Evolutionary conservation across 2,797 vertebrate genomes (phyloP), one percentile per base, ranked within the genome.

Genomic region (Vultur gryphus): DNA sequence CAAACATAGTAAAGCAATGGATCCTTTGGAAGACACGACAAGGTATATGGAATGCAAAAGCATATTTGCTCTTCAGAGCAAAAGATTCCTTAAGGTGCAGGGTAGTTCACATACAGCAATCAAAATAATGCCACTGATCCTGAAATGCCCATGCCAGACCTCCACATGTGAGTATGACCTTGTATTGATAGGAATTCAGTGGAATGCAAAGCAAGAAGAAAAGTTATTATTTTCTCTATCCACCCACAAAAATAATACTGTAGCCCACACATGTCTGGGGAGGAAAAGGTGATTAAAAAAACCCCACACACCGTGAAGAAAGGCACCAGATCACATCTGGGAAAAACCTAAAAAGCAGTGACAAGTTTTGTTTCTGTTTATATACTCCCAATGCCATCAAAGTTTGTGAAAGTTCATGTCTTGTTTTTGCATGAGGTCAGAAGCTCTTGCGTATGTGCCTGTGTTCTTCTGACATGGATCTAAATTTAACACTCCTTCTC

Each of bases 91-190:
- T 39, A 15, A n/a, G 24, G 35, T 54, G 9, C 13, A 29, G 18
- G 12, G 33, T 26, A 31, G 24, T 39, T 67, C 16, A 18, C 6
- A 2, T 16, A 7, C 4, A 11, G 39, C 11, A 51, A 23, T 11
- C 31, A n/a, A n/a, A 48, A 33, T 19, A 11, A 43, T 11, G 11
- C 23, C 19, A 5, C n/a, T 26, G 29, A 26, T 46, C 16, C 70
- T 16, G 13, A 58, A 39, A 21, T 25, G 33, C 15, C 23, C 1
- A 2, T 26, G 37, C 51, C 55, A 41, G 51, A 8, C 21, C 13
- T 31, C 10, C 21, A 2, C 7, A 0, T 3, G 0, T 0, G 2
- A n/a, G 5, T 8, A 1, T 9, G 24, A 57, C 7, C 19, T 46
- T 17, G 9, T 0, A 14, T 0, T 10, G 28, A 2, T 15, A 35